Evolutionary conservation across 2,888 invertebrate genomes (phyloP), one percentile per base, ranked within the genome.

Genomic region (Xestia rhomboidea): DNA sequence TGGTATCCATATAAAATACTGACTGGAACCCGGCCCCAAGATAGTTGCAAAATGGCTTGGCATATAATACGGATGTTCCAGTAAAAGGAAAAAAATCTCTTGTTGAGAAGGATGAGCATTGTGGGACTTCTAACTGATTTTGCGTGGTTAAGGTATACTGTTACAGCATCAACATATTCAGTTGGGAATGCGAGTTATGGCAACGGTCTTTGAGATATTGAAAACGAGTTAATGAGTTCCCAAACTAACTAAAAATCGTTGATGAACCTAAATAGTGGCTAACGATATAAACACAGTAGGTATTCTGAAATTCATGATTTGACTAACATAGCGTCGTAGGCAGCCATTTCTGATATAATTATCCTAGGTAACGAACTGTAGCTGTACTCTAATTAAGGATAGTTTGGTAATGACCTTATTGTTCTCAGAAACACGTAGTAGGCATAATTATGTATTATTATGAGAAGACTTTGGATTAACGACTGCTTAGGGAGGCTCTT

Each of bases 391-490:
- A 85, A 73, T 85, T 79, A 72, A 30, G 34, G 51, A 69, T 68
- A 49, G 54, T 71, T 66, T 21, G 34, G 27, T 75, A 80, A 85
- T 72, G 27, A 66, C 54, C 68, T 4, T 38, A 73, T 75, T 85
- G 72, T 85, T 44, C 67, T 34, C n/a, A 3, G 62, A 75, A 75
- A 68, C 60, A 72, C 49, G 38, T 46, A 38, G 44, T 68, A 49
- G 49, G 7, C 24, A 11, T 46, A 60, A 77, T 69, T 60, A 62
- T 69, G 21, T 51, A 81, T 81, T n/a, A 73, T 78, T 34, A 78
- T 57, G 30, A 64, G 30, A 54, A 81, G 54, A 6, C 8, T 49
- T 49, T 49, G n/a, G 21, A 27, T 60, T 74, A 46, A 38, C 38
- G 54, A 54, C 24, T 51, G 10, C 54, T 11, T 11, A n/a, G n/a